Evolutionary conservation across 2,888 invertebrate genomes (phyloP), one percentile per base, ranked within the genome.

Genomic region (Odontocolon sp.): DNA sequence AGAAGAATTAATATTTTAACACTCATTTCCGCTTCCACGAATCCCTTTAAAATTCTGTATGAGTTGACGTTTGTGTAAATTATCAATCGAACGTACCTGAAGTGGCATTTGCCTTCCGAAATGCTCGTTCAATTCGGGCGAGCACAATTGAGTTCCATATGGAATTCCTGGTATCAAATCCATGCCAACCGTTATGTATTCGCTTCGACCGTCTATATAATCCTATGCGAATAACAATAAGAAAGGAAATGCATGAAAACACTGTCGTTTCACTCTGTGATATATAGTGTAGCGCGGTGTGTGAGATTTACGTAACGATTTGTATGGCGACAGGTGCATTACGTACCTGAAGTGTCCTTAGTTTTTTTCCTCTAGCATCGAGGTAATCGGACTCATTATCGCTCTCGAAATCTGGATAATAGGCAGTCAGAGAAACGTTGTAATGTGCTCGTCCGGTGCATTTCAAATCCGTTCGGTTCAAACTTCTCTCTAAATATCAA

Each of bases 121-220:
- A 84, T 92, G 91, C 63, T 86, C 78, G 77, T 92, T 92, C 33
- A 92, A 79, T 83, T 92, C 91, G 4, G 92, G 92, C 76, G 92
- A 91, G 79, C 92, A 92, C 4, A 91, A 85, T 57, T 85, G 85
- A 0, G 91, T 90, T 0, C 91, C 92, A 71, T 92, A 92, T 0
- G 89, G 87, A 36, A 92, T 85, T 21, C 87, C 85, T 5, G 91
- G 83, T 38, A 87, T 84, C 6, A 80, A 59, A 75, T 92, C 92
- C 91, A 92, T 92, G 1, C 92, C 89, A 3, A 91, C 82, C 0
- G 92, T 92, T 8, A 92, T 92, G 76, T 89, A 92, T 16, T 89
- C 87, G 0, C 86, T 85, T 42, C 92, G 88, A 47, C 91, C 91
- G 78, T 92, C 92, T 16, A 92, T 82, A 73, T 90, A 92, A 83